Percentiles rank a stretch among this genome's conserved stretches.
phyloP scores from a whole-genome alignment of 2,113 vertebrate species.

The Pelecanoides urinatrix region DNA sequence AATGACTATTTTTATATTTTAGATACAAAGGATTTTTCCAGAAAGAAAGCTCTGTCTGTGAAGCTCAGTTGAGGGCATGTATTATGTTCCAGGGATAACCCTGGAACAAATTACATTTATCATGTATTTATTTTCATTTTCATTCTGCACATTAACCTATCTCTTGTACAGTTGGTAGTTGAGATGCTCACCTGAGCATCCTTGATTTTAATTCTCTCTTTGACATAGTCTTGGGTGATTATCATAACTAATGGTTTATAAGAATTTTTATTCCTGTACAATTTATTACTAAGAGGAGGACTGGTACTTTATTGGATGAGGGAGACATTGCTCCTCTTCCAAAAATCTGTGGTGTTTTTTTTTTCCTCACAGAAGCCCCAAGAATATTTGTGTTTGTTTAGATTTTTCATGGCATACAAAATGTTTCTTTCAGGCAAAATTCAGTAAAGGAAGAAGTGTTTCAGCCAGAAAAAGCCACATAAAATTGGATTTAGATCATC shows the following conservation, averaged over 20 bases:
- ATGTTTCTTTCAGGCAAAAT: not conserved
- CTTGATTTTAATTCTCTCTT: not conserved
- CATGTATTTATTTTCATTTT: not conserved
- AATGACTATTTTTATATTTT: not conserved
- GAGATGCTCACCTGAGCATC: not conserved
- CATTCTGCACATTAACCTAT: not conserved
- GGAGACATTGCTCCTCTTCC: not conserved
- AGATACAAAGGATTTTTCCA: not conserved
- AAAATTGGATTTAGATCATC: not conserved
- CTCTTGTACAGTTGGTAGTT: not conserved
- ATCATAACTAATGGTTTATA: not conserved
- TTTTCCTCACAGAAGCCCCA: not conserved
- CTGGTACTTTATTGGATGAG: not conserved
- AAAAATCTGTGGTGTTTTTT: rapidly evolving
- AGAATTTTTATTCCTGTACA: not conserved
- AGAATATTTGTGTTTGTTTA: not conserved
- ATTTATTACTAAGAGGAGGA: not conserved
- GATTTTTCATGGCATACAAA: not conserved
- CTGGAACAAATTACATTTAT: not conserved
- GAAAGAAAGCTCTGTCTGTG: not conserved
- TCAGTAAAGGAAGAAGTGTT: not conserved
- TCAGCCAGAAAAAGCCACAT: not conserved
- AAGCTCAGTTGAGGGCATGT: not conserved
- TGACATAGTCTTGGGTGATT: not conserved
- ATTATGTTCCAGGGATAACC: not conserved